Evolutionary conservation across 2,888 invertebrate species (phyloP).

Genomic region (Stenotaenia linearis): DNA sequence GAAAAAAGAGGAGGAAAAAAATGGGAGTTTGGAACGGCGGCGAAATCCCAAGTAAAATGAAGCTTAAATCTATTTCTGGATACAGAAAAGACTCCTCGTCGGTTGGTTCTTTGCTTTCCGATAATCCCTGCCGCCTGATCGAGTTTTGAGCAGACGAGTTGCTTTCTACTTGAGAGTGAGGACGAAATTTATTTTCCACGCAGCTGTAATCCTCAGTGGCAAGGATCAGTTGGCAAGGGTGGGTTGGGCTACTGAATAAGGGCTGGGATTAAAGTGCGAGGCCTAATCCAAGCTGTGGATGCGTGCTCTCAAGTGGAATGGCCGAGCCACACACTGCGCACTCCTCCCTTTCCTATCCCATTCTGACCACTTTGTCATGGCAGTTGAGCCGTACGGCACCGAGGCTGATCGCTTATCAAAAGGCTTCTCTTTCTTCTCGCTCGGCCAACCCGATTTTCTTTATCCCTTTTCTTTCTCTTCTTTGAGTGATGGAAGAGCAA

Average conservation of each 20-base stretch:
- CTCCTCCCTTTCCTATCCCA: not conserved
- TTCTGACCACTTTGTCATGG: slow-evolving; percentile 20
- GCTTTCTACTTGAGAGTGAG: slow-evolving; percentile 24
- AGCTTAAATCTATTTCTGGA: slow-evolving; percentile 35
- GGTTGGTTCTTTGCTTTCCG: slow-evolving; percentile 17
- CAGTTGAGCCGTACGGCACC: slow-evolving; percentile 21
- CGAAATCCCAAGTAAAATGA: slow-evolving; percentile 33
- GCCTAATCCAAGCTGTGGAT: slow-evolving; percentile 28
- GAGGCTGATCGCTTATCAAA: slow-evolving; percentile 27
- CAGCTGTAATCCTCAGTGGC: slow-evolving; percentile 28
- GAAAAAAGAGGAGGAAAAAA: not conserved
- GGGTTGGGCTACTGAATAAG: slow-evolving; percentile 21
- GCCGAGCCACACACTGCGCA: slow-evolving; percentile 8
- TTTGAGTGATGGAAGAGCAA: not conserved
- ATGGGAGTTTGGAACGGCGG: not conserved
- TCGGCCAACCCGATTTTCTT: slow-evolving; percentile 15
- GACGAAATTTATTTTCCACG: slow-evolving; percentile 30
- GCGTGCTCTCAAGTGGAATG: slow-evolving; percentile 29
- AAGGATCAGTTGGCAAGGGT: slow-evolving; percentile 24
- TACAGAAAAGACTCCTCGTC: slow-evolving; percentile 3
- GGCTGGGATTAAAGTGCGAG: slow-evolving; percentile 27
- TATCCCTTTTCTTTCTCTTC: slow-evolving; percentile 27
- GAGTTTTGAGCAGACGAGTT: slow-evolving; percentile 10
- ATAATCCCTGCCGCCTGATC: slow-evolving; percentile 27
- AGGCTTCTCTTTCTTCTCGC: slow-evolving; percentile 27